Evolutionary conservation across 2,113 vertebrate species (phyloP).

Genomic region (Corythornis cristatus): DNA sequence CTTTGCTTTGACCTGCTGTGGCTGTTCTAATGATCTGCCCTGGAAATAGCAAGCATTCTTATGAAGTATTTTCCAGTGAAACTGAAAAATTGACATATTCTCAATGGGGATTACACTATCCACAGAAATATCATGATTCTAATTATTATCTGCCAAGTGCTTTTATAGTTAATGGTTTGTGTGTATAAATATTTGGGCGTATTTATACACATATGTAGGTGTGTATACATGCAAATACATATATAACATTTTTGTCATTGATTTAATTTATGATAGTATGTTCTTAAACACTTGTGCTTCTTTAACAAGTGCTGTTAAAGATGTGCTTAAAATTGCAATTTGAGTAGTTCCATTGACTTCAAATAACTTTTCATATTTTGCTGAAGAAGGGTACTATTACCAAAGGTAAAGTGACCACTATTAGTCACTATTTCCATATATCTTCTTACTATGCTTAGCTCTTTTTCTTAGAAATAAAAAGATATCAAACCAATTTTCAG

Average conservation of each 20-base stretch:
- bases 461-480: constrained; percentile 11
- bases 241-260: neutral
- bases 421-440: neutral
- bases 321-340: neutral
- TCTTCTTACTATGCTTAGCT: neutral
- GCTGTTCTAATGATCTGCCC: neutral
- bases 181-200: neutral
- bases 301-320: neutral
- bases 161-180: neutral
- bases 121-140: neutral
- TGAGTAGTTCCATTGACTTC: neutral
- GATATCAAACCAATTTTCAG: neutral
- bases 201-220: neutral
- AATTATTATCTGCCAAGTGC: neutral
- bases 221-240: neutral
- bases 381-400: neutral
- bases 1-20: neutral
- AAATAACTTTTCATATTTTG: neutral
- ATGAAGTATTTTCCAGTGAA: neutral
- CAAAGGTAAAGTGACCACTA: neutral
- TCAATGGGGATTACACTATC: neutral
- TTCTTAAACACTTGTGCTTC: neutral
- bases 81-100: neutral
- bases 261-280: neutral
- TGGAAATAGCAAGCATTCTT: neutral